phyloP scores from a whole-genome alignment of 2,797 vertebrate species.

The Parauchenoglanis ngamensis region DNA sequence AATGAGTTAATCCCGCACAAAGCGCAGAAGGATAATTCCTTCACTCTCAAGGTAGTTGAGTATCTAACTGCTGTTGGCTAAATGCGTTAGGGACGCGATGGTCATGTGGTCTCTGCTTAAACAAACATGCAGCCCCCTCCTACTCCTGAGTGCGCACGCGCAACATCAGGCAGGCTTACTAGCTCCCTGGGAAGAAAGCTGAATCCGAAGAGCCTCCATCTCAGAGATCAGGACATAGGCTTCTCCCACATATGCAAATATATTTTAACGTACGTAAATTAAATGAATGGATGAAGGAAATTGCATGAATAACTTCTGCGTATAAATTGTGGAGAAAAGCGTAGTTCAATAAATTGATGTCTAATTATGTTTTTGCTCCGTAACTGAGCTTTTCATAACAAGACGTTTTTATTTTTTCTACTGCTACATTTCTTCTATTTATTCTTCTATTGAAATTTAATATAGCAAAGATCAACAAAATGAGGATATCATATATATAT shows the following conservation, averaged over 20 bases:
- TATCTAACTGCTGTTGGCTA: constrained; percentile 56
- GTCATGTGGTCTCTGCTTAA: constrained; percentile 74
- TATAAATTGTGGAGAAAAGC: neutral
- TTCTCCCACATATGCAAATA: neutral
- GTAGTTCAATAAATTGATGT: neutral
- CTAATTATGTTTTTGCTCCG: neutral
- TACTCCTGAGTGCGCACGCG: constrained; percentile 46
- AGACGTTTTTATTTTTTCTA: neutral
- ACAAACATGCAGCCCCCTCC: constrained; percentile 67
- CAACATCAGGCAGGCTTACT: neutral
- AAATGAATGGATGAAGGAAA: neutral
- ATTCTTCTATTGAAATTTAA: neutral
- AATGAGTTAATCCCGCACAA: constrained; percentile 46
- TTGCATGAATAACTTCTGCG: neutral
- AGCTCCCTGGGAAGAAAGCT: neutral
- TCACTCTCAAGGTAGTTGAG: constrained; percentile 38
- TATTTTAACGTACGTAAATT: neutral
- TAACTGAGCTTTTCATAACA: neutral
- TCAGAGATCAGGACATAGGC: neutral
- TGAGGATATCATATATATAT: neutral
- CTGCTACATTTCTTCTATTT: neutral
- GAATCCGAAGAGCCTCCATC: neutral
- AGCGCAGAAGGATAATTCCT: constrained; percentile 39
- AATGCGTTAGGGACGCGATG: constrained; percentile 59
- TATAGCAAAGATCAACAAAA: neutral